Conservation (phyloP, 2,888 invertebrate species). For the Tetragonula carbonaria region DNA sequence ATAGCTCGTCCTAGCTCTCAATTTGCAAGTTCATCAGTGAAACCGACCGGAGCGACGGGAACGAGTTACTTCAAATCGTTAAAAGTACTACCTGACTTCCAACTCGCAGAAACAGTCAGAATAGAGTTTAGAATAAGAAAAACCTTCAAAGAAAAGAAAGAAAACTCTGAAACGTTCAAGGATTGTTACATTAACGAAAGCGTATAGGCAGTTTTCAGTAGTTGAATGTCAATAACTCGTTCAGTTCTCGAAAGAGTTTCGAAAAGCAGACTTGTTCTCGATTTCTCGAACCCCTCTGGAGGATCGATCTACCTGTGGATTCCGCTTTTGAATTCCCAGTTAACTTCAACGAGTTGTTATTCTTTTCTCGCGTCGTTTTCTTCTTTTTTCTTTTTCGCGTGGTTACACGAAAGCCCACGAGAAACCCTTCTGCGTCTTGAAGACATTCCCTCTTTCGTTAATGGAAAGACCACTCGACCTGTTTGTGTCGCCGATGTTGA, state of each 20-base stretch:
- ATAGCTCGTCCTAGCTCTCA: neutral
- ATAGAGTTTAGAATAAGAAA: no score
- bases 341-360: constrained; percentile 5
- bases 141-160: no score
- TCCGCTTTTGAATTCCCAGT: constrained; percentile 1
- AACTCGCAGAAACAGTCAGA: no score
- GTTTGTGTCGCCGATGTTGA: constrained; percentile 47
- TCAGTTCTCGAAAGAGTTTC: neutral
- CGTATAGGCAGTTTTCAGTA: neutral
- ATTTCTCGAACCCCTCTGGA: neutral
- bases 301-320: constrained; percentile 51
- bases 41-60: no score
- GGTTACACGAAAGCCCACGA: constrained; percentile 7
- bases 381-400: neutral
- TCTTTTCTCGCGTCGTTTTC: constrained; percentile 7
- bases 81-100: no score
- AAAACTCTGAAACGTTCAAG: no score
- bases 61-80: no score
- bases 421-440: constrained; percentile 39
- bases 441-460: constrained; percentile 39
- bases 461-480: constrained; percentile 56
- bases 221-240: neutral
- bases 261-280: neutral
- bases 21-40: no score
- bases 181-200: no score